These are phyloP conservation scores for Leuciscus idus DNA, from an alignment of 2,113 vertebrate species.

Conservation along the genomic window DNA sequence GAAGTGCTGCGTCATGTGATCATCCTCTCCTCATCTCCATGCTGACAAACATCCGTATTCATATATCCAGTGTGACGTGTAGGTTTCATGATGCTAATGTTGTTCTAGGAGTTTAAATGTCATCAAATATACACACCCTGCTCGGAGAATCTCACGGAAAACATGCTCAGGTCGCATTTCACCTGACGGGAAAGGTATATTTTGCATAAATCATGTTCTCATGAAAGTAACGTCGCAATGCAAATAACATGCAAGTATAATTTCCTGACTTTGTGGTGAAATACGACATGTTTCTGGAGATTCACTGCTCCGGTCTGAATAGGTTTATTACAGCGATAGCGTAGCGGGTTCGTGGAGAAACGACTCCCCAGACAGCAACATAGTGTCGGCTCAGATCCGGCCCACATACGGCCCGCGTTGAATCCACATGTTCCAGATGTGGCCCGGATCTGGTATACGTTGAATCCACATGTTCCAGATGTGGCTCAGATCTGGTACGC, in stretches of 20 bases:
- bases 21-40: not conserved
- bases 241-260: no score
- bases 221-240: no score
- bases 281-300: not conserved
- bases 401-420: no score
- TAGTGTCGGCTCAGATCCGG: no score
- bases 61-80: not conserved
- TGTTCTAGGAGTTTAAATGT: slow-evolving; percentile 11
- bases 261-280: not conserved
- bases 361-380: no score
- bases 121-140: not conserved
- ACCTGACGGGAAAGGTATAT: not conserved
- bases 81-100: slow-evolving; percentile 15
- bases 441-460: no score
- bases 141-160: not conserved
- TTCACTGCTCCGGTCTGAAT: not conserved
- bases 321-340: no score
- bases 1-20: slow-evolving; percentile 93
- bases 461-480: no score
- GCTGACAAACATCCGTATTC: not conserved
- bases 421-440: no score
- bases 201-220: not conserved
- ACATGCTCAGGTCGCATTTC: slow-evolving; percentile 5
- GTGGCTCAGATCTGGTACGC: no score
- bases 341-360: no score